Evolutionary conservation across 2,888 invertebrate species (phyloP), one percentile per base, ranked within the genome.

Genomic region (Drosophila antonietae): DNA sequence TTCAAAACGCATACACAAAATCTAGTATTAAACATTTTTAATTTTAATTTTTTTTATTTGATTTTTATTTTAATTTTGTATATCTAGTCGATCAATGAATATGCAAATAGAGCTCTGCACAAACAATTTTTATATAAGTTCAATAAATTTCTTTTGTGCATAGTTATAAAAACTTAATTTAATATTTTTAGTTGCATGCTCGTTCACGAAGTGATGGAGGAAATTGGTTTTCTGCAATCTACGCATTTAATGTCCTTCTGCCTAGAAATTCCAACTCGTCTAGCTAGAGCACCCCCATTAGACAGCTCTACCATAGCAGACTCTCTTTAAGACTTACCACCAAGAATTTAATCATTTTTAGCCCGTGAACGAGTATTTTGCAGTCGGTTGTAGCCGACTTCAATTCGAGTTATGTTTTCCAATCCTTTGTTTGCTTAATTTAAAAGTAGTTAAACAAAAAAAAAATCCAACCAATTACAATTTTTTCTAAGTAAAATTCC

Each of bases 1-100:
- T 86, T 84, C 77, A 83, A 88, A 88, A 78, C 77, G 75, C 86
- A 87, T 78, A 80, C 83, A 85, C 83, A 81, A 82, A 49, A 51
- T 63, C 62, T 88, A 81, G 81, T 79, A 61, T 64, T 71, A 68
- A 64, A 41, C 41, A 18, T 20, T 55, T 66, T 72, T 75, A 4
- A 46, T 53, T 69, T 56, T 2, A 43, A 28, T 15, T 23, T 55
- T 64, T n/a, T 63, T 71, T 68, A 20, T 65, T 68, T 2, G 14
- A 35, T 67, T 66, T 44, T 46, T 37, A 35, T 23, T 68, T 70
- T 23, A 2, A 23, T 35, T 58, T 56, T 12, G 31, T 78, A 58
- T 73, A 70, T 67, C 61, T 73, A 70, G 73, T 46, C 52, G 12
- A 63, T 63, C 49, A 44, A 52, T 28, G 6, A 37, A 31, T 28